Base-by-base conservation (phyloP, 2,113 vertebrate genomes). In the Oceanites oceanicus region DNA sequence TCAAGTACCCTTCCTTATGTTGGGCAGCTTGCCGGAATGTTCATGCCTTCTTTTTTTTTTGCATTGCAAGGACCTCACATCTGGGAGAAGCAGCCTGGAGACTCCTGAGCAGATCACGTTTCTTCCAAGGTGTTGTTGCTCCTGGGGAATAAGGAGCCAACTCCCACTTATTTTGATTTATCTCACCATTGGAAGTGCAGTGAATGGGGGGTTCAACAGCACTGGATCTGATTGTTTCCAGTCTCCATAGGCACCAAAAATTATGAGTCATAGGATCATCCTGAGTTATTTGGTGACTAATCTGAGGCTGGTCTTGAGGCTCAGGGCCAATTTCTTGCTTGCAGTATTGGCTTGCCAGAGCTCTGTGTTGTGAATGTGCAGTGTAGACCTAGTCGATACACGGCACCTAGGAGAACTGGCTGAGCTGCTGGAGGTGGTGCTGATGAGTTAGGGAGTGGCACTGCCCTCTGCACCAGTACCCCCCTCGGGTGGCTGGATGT, bases 201-300 rank as follows among this genome's bases (percentile, higher is more conserved):
- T 3, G 7, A 90, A 93, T 52, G 36, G 42, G 62, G 58, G 79
- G 80, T 86, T 86, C 88, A 96, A 79, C 23, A 15, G 45, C 82
- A 86, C 59, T 42, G 72, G 56, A 83, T 71, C 53, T 80, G 59
- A 72, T 87, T 77, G 45, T 82, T 95, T 90, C 84, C 87, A 91
- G 61, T 68, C 75, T 90, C 73, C n/a, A 17, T 13, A 90, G 42
- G 67, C 85, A 90, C 58, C 77, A 79, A 90, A 90, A 85, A 82
- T 90, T 29, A 50, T 87, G 74, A 94, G 34, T 96, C 92, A 96
- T 4, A 55, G 93, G 75, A 65, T 92, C 92, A 92, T 67, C 90
- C 68, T 59, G 71, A 93, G 94, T 77, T 94, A 73, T 44, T 93
- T 0, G 30, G 63, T 97, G 95, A 96, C 90, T 96, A 96, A 95